These are phyloP conservation scores for Drosophila punjabiensis DNA, from an alignment of 1,140 invertebrate species.

Conservation along the genomic window DNA sequence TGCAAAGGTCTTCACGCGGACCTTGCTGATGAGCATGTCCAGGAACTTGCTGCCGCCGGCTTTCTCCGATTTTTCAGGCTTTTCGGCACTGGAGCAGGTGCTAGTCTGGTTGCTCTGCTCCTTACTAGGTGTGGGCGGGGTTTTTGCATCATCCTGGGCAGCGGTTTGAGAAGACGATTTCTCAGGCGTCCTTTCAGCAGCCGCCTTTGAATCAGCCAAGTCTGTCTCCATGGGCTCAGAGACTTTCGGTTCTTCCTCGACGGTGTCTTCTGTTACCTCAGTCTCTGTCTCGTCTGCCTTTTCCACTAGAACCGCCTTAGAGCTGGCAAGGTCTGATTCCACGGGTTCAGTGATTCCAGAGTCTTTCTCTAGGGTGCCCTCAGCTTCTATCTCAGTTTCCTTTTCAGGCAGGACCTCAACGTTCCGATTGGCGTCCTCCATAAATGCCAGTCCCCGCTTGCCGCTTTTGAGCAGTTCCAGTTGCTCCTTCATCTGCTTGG, in stretches of 20 bases:
- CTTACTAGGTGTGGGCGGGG: conserved; percentile 49
- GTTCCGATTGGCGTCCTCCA: conserved; percentile 61
- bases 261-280: neutral
- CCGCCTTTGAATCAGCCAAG: neutral
- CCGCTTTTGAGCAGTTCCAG: conserved; percentile 70
- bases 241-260: neutral
- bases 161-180: conserved; percentile 9
- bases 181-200: conserved; percentile 27
- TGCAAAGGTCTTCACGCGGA: conserved; percentile 67
- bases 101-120: conserved; percentile 25
- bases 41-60: conserved; percentile 68
- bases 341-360: neutral
- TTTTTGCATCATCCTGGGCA: conserved; percentile 9
- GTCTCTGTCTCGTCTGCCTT: neutral
- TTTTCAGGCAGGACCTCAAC: conserved; percentile 20
- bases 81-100: conserved; percentile 42
- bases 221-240: neutral
- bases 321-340: neutral
- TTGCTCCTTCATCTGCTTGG: conserved; percentile 80
- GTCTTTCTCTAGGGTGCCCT: neutral
- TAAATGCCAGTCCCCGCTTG: conserved; percentile 62
- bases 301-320: neutral
- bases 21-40: conserved; percentile 80
- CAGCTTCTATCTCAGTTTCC: neutral
- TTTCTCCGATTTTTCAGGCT: conserved; percentile 49